These are phyloP conservation scores for Leptogaster cylindrica DNA, from an alignment of 2,888 invertebrate species.

Conservation along the genomic window DNA sequence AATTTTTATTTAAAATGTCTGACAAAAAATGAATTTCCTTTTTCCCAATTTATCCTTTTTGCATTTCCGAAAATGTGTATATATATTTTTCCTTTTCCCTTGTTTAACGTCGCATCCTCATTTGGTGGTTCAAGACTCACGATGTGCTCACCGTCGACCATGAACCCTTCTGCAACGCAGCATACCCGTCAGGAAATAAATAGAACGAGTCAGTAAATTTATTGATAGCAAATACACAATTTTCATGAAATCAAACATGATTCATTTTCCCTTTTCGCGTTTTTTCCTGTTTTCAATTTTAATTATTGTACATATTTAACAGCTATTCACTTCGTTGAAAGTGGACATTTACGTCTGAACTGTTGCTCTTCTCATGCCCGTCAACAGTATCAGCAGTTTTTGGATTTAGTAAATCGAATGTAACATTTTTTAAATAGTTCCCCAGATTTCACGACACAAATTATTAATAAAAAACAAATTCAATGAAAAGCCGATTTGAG, in stretches of 20 bases:
- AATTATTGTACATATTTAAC: neutral
- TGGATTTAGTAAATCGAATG: no score
- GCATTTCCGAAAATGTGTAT: neutral
- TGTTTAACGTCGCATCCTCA: neutral
- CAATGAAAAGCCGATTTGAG: no score
- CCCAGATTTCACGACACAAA: no score
- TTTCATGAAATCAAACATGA: conserved; percentile 30
- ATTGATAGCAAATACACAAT: conserved; percentile 37
- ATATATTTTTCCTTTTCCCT: neutral
- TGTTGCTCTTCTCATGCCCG: no score
- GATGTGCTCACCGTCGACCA: neutral
- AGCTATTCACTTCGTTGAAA: no score
- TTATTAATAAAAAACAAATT: no score
- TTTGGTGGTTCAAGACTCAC: no score
- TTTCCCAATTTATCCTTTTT: neutral
- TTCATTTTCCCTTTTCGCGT: conserved; percentile 27
- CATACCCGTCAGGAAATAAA: conserved; percentile 20
- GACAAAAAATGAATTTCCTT: no score
- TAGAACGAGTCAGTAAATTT: conserved; percentile 29
- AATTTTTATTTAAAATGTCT: no score
- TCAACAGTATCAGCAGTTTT: no score
- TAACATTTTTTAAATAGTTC: no score
- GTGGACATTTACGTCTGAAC: no score
- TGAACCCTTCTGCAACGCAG: neutral
- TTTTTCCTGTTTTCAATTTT: conserved; percentile 11